Base-by-base conservation (phyloP, 2,113 vertebrate genomes). In the Apeltes quadracus region DNA sequence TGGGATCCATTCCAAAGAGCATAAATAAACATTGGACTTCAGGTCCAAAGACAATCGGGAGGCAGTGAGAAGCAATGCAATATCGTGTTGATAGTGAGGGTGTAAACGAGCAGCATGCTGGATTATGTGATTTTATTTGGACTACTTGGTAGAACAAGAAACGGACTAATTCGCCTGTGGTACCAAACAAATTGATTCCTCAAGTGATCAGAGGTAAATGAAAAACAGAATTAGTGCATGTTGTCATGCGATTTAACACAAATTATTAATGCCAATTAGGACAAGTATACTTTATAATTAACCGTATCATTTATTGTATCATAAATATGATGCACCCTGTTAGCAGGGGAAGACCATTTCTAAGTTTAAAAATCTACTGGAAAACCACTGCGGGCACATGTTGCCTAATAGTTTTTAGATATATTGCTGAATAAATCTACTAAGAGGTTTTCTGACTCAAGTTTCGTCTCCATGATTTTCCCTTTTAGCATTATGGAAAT, bases 371-470 rank as follows among this genome's bases (percentile, higher is more conserved):
- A 32, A 57, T 39, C 7, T 20, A n/a, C 18, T 61, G 36, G 5
- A 4, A 61, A 51, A 23, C 48, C 48, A 23, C 46, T 69, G 46
- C 39, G 32, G 41, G 59, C 27, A 57, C 13, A 38, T 39, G 71
- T 75, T 51, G 1, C 20, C n/a, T 22, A n/a, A 44, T 36, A 15
- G 34, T 46, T 72, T 44, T 64, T 1, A 14, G 6, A 20, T 64
- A 10, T 65, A 25, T 51, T 72, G n/a, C 34, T 27, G 44, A 54
- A 23, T 41, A 69, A 72, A 81, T 57, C 12, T 44, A 22, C 46
- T 5, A 32, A 57, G 38, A 39, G 2, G 9, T 64, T 32, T 20
- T 41, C 5, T 71, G 5, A 16, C 9, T 14, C 62, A 44, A 41
- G 12, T 65, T 55, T 3, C 22, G 58, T 27, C 54, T 65, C 14